Conservation (phyloP, 2,888 invertebrate species). For the Phengaris arion region DNA sequence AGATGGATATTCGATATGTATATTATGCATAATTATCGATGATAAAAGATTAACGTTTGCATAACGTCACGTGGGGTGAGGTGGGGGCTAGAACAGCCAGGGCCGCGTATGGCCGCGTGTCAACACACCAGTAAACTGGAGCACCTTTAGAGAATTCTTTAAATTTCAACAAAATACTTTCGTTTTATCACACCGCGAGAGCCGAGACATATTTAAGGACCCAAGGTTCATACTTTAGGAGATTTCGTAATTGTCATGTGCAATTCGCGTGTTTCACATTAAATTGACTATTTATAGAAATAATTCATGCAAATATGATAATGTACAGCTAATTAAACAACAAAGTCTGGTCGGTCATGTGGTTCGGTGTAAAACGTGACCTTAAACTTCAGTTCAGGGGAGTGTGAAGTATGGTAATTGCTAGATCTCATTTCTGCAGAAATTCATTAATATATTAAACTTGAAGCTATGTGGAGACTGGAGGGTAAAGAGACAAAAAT, state of each 20-base stretch:
- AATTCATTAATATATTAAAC: not conserved
- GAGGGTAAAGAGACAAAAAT: too few relatives aligned
- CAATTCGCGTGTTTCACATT: not conserved
- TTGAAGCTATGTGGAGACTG: not conserved
- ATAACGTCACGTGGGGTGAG: not conserved
- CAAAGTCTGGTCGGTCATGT: not conserved
- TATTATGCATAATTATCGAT: not conserved
- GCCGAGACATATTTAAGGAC: not conserved
- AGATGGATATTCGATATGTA: not conserved
- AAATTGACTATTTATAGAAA: not conserved
- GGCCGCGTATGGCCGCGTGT: not conserved
- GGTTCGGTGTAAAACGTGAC: not conserved
- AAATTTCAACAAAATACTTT: conserved; percentile 7
- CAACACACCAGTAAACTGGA: not conserved
- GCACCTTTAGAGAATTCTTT: not conserved
- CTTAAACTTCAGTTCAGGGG: not conserved
- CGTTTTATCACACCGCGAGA: not conserved
- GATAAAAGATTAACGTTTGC: not conserved
- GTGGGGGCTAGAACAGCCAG: not conserved
- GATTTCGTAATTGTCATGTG: not conserved
- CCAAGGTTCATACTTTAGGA: not conserved
- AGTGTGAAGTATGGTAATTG: not conserved
- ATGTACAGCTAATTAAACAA: conserved; percentile 10
- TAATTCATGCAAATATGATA: conserved; percentile 2
- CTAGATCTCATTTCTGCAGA: not conserved